Percentiles rank a stretch among this genome's conserved stretches.
phyloP scores from a whole-genome alignment of 1,140 invertebrate genomes.

The Trichonephila inaurata region DNA sequence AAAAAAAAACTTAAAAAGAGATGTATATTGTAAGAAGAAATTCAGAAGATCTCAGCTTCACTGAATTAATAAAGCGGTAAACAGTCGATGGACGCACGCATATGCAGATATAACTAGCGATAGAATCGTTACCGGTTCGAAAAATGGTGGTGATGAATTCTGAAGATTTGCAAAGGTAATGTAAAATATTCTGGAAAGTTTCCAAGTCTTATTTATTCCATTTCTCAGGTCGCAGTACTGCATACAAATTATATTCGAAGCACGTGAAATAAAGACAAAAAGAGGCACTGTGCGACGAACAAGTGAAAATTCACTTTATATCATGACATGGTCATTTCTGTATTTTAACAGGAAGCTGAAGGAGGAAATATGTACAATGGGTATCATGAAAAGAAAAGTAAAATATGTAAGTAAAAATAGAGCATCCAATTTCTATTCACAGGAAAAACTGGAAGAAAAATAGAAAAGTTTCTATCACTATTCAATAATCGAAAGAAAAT shows the following conservation, averaged over 20 bases:
- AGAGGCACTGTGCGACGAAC: background rate
- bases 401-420: background rate
- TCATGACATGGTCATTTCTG: background rate
- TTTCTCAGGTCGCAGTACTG: background rate
- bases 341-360: background rate
- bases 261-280: background rate
- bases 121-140: constrained; percentile 16
- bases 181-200: constrained; percentile 27
- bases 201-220: constrained; percentile 13
- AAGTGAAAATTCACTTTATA: background rate
- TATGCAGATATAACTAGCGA: background rate
- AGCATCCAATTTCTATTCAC: background rate
- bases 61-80: background rate
- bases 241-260: constrained; percentile 24
- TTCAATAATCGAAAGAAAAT: constrained; percentile 12
- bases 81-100: background rate
- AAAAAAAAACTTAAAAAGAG: background rate
- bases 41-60: background rate
- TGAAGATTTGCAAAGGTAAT: constrained; percentile 31
- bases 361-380: background rate
- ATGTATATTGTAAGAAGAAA: background rate
- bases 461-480: background rate
- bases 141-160: constrained; percentile 11
- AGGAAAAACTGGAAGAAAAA: background rate
- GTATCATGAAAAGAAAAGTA: background rate